Percentiles rank a stretch among this genome's conserved stretches.
Evolutionary conservation across 2,797 vertebrate species (phyloP).

Genomic region (Loriculus beryllinus): DNA sequence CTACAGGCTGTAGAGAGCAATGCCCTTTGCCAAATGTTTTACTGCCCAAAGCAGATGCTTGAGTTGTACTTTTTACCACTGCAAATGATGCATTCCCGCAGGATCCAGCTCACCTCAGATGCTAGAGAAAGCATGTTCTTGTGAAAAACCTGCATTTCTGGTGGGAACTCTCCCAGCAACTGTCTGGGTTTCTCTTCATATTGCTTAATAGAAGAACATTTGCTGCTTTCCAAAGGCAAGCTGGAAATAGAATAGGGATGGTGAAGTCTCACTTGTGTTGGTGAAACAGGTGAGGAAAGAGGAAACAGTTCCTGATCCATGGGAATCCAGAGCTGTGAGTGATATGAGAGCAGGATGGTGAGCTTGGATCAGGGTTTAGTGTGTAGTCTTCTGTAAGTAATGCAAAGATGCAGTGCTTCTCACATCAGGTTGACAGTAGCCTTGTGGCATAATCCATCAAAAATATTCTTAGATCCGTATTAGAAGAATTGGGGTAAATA

Average conservation of each 20-base stretch:
- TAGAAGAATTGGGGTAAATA: not conserved
- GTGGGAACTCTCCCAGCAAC: not conserved
- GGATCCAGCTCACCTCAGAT: not conserved
- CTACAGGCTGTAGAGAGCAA: not conserved
- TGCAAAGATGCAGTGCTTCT: not conserved
- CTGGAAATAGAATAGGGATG: not conserved
- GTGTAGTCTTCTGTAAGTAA: not conserved
- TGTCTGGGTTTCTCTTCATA: not conserved
- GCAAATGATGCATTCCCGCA: not conserved
- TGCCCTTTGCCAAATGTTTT: not conserved
- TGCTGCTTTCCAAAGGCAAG: not conserved
- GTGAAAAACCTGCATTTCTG: not conserved
- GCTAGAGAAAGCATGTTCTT: not conserved
- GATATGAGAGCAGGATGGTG: not conserved
- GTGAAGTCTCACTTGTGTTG: not conserved
- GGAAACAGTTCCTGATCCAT: not conserved
- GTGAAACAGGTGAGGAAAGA: not conserved
- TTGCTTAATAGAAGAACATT: not conserved
- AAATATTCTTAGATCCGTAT: not conserved
- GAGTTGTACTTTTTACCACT: not conserved
- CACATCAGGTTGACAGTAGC: accelerated
- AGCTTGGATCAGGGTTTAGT: not conserved
- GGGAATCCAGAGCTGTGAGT: not conserved
- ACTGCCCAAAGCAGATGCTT: not conserved
- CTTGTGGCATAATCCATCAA: not conserved